Conservation (phyloP, 2,797 vertebrate genomes). For the Distichodus sexfasciatus region DNA sequence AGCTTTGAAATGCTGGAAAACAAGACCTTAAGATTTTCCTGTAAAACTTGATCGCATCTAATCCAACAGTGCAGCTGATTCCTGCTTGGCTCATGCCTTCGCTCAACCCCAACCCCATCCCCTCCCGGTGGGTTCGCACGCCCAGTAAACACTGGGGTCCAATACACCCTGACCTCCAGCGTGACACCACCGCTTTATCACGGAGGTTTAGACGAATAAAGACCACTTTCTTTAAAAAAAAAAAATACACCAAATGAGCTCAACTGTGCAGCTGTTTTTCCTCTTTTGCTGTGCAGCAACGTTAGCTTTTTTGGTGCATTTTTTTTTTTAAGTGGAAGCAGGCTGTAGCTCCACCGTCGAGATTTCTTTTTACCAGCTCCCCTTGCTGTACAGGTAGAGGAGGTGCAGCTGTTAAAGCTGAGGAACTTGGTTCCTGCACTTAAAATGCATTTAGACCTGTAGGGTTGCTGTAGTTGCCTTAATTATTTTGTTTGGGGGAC, state of each 20-base stretch:
- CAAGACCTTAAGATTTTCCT: constrained; percentile 62
- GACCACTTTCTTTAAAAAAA: too few species aligned
- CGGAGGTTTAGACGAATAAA: too few species aligned
- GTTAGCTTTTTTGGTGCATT: too few species aligned
- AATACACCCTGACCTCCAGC: too few species aligned
- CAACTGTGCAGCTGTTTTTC: too few species aligned
- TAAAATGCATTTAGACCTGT: constrained; percentile 63
- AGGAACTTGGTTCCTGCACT: constrained; percentile 58
- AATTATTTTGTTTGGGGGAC: constrained; percentile 39
- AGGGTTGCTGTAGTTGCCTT: constrained; percentile 77
- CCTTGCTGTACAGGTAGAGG: background rate
- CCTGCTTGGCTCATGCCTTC: constrained; percentile 53
- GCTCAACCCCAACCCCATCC: constrained; percentile 8
- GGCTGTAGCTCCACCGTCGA: background rate
- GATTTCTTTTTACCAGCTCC: background rate
- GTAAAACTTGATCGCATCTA: constrained; percentile 66
- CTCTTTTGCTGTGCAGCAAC: too few species aligned
- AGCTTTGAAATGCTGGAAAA: constrained; percentile 44
- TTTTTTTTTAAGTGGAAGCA: too few species aligned
- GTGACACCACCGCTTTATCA: too few species aligned
- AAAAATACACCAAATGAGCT: too few species aligned
- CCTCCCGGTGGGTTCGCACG: too few species aligned
- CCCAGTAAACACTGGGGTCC: too few species aligned
- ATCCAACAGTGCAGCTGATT: constrained; percentile 52
- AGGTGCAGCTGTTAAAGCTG: constrained; percentile 9